Conservation (phyloP, 1,140 invertebrate species). For the Trachymyrmex cornetzi region DNA sequence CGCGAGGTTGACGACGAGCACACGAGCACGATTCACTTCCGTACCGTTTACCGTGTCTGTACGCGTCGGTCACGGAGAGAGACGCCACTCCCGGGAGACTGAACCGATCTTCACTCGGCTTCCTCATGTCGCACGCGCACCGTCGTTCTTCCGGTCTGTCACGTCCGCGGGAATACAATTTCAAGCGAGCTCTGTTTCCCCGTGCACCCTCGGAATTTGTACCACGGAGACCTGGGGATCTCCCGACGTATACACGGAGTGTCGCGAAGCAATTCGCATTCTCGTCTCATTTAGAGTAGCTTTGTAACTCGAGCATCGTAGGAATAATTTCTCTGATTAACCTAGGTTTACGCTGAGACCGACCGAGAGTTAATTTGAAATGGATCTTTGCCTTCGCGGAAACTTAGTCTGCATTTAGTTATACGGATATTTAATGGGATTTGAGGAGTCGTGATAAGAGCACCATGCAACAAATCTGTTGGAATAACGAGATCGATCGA, state of each 20-base stretch:
- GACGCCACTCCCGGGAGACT: conserved; percentile 15
- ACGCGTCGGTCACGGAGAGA: conserved; percentile 45
- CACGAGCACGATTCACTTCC: conserved; percentile 10
- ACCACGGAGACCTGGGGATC: conserved; percentile 5
- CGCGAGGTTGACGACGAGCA: conserved; percentile 41
- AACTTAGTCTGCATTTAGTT: conserved; percentile 41
- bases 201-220: conserved; percentile 20
- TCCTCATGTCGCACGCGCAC: conserved; percentile 44
- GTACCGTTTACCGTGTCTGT: conserved; percentile 33
- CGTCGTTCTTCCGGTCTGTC: conserved; percentile 45
- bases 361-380: conserved; percentile 51
- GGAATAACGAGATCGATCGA: neutral
- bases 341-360: conserved; percentile 30
- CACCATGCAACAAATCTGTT: neutral
- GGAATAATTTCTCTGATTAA: conserved; percentile 59
- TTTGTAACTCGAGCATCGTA: conserved; percentile 54
- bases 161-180: conserved; percentile 58
- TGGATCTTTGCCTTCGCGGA: conserved; percentile 14
- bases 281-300: conserved; percentile 53
- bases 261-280: conserved; percentile 43
- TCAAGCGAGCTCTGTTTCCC: conserved; percentile 9
- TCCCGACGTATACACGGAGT: conserved; percentile 15
- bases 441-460: neutral
- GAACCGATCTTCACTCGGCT: conserved; percentile 37
- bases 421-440: conserved; percentile 8